Base-by-base conservation (phyloP, 2,888 invertebrate species). In the Stenoptilia bipunctidactyla region DNA sequence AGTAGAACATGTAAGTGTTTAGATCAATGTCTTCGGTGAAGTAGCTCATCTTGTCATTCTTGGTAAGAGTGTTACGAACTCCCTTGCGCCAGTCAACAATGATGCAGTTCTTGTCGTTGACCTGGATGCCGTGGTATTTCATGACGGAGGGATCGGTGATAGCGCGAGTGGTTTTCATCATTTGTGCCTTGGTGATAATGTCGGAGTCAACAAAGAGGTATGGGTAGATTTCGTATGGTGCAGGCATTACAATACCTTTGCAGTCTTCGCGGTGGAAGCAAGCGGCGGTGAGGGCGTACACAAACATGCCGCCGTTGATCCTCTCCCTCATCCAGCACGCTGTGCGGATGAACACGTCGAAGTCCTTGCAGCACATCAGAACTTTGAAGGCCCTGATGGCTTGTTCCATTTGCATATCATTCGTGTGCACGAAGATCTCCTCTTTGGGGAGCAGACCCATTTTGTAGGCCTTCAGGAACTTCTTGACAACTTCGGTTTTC, bases 1-100 rank as follows among this genome's bases (percentile, higher is more conserved):
- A 79, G 66, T 89, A 86, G 72, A 88, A 89, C 76, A 90, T 89
- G 80, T 88, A 90, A 10, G 88, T 71, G 69, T 91, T 92, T 10
- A 93, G 75, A 47, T 91, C 92, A 39, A 93, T 75, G 61, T 94
- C 93, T 62, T 93, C 92, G 13, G 88, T 87, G 79, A 90, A 93
- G 70, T 93, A 93, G 36, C 85, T 76, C 44, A 92, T 54, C 15
- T 77, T 73, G 56, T 90, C 88, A 40, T 90, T 88, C 37, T 86
- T 77, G 53, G 87, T 83, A 30, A 87, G 46, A 15, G 86, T 71
- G 46, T 85, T 77, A 47, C 88, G 86, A 43, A 85, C 69, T 36
- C 87, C 88, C 48, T 89, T 88, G 61, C 90, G 90, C 83, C 91
- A 91, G 42, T 89, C 86, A 44, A 88, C 85, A 47, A 91, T 85